phyloP scores from a whole-genome alignment of 2,797 vertebrate genomes.

The Oreochromis mossambicus region DNA sequence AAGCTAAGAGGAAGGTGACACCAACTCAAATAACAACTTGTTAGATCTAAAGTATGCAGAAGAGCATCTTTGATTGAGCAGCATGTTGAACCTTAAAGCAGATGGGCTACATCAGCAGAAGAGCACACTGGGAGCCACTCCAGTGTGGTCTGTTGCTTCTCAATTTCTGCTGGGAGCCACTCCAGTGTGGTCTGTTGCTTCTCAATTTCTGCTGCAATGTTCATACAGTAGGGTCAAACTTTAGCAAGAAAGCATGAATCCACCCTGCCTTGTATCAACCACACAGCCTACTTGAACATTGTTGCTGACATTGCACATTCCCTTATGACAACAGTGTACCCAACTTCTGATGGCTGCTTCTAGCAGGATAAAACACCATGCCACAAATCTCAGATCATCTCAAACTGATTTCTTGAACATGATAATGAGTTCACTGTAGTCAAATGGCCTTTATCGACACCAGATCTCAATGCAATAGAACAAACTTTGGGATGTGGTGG shows the following conservation, averaged over 20 bases:
- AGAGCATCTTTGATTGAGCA: background rate
- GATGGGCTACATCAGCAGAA: background rate
- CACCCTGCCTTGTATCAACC: background rate
- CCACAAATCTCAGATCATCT: background rate
- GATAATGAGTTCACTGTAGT: background rate
- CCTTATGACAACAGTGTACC: background rate
- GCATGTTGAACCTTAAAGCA: background rate
- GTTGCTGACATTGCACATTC: background rate
- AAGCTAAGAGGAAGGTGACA: background rate
- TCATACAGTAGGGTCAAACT: background rate
- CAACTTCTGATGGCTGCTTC: background rate
- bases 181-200: background rate
- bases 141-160: background rate
- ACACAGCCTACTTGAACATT: background rate
- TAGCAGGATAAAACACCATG: background rate
- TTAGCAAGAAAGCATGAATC: background rate
- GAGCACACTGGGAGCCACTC: background rate
- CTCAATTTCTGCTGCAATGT: background rate
- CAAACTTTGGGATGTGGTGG: background rate
- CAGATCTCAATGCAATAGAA: accelerated
- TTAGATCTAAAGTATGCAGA: background rate
- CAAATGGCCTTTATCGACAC: accelerated
- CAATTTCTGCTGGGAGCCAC: background rate
- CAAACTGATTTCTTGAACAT: background rate
- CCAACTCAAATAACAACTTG: background rate